phyloP scores from a whole-genome alignment of 2,888 invertebrate genomes.

The Blastobasis adustella region DNA sequence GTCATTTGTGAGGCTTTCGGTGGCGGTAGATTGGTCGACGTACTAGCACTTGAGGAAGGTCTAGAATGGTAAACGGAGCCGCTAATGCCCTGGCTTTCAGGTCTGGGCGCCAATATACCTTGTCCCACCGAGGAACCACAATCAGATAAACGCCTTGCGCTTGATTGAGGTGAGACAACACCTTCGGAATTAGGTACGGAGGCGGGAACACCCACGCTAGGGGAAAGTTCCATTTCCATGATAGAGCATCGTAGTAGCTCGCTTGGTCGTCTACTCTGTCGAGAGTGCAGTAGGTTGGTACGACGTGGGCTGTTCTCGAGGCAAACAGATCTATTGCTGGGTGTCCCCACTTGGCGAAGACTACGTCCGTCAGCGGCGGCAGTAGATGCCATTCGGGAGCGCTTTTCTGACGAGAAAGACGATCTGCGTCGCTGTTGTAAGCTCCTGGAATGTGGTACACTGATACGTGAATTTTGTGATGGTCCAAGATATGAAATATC shows the following conservation, averaged over 20 bases:
- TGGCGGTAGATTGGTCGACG: conserved; percentile 10
- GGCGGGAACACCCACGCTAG: not conserved
- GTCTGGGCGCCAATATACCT: not conserved
- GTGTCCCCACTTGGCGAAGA: not conserved
- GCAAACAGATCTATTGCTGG: not conserved
- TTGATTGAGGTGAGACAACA: not conserved
- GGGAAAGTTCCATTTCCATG: not conserved
- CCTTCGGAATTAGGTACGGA: not conserved
- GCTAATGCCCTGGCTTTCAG: not conserved
- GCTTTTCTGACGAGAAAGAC: not conserved
- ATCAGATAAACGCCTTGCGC: not conserved
- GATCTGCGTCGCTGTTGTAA: not conserved
- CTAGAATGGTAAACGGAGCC: not conserved
- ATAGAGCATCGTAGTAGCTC: not conserved
- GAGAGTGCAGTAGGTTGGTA: not conserved
- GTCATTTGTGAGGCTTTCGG: conserved; percentile 13
- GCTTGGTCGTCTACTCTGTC: not conserved
- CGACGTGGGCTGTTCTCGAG: not conserved
- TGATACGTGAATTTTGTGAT: not conserved
- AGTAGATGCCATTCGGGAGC: not conserved
- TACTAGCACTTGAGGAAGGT: conserved; percentile 2
- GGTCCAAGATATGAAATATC: not conserved
- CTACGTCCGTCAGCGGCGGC: not conserved
- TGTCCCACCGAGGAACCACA: not conserved
- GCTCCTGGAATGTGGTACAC: not conserved